A percentile compares a stretch with the other conserved stretches of the same genome.
Conservation (phyloP, 2,797 vertebrate species). For the Schizopygopsis malacanthus region DNA sequence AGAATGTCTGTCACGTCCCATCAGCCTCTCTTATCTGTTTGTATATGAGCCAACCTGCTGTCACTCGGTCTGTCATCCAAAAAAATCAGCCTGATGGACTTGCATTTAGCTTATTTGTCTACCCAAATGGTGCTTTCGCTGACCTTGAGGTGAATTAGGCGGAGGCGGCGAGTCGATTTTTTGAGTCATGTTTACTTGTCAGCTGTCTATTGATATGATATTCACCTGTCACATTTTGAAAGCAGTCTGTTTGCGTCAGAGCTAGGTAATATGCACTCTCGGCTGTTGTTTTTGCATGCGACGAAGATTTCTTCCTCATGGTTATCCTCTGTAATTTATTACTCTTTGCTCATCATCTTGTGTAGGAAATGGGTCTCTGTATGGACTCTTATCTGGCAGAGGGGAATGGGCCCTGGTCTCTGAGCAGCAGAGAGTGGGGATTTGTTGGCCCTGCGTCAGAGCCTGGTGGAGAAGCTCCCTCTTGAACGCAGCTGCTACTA, state of each 20-base stretch:
- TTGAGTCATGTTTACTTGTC: slow-evolving; percentile 24
- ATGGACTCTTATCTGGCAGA: slow-evolving; percentile 20
- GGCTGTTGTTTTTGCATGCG: background rate
- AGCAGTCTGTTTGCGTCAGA: background rate
- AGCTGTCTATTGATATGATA: slow-evolving; percentile 17
- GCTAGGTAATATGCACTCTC: background rate
- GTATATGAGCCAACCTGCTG: slow-evolving; percentile 39
- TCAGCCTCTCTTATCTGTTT: slow-evolving; percentile 49
- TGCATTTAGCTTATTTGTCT: background rate
- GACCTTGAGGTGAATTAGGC: slow-evolving; percentile 44
- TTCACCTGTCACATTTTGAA: slow-evolving; percentile 14
- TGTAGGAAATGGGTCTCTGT: slow-evolving; percentile 22
- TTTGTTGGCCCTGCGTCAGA: slow-evolving; percentile 20
- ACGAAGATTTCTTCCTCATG: background rate
- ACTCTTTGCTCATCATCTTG: background rate
- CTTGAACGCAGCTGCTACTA: slow-evolving; percentile 38
- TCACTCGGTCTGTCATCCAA: slow-evolving; percentile 31
- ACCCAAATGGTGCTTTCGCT: background rate
- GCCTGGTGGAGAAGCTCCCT: slow-evolving; percentile 6
- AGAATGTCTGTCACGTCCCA: slow-evolving; percentile 46
- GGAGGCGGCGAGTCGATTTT: background rate
- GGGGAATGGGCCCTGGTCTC: slow-evolving; percentile 18
- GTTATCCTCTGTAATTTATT: slow-evolving; percentile 4
- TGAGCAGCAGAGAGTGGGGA: background rate
- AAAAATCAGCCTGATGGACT: slow-evolving; percentile 19